phyloP scores from a whole-genome alignment of 1,140 invertebrate genomes.

The Coboldia fuscipes region DNA sequence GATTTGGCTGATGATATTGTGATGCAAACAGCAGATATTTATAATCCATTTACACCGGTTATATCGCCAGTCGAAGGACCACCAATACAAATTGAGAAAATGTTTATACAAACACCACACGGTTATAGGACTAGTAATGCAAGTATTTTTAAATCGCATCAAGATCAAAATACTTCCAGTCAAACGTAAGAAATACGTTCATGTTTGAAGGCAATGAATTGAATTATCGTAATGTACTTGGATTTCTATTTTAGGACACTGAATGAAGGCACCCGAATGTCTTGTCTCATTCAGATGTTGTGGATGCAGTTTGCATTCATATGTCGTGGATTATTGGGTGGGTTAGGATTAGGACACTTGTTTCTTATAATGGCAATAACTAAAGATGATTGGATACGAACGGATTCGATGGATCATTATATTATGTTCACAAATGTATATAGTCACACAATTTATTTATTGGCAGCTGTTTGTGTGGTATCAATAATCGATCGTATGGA shows the following conservation, averaged over 20 bases:
- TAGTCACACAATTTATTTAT: constrained; percentile 19
- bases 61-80: constrained; percentile 21
- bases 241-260: neutral
- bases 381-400: constrained; percentile 18
- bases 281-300: constrained; percentile 20
- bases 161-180: no score
- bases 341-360: constrained; percentile 19
- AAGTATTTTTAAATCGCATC: no score
- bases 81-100: constrained; percentile 20
- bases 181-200: no score
- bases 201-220: neutral
- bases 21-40: constrained; percentile 18
- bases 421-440: constrained; percentile 18
- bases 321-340: constrained; percentile 20
- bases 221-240: no score
- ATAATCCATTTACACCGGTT: constrained; percentile 22
- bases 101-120: constrained; percentile 22
- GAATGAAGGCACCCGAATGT: constrained; percentile 9
- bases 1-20: constrained; percentile 20
- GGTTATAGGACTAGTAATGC: constrained; percentile 21
- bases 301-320: constrained; percentile 21
- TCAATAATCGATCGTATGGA: constrained; percentile 22
- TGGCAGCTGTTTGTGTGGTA: constrained; percentile 19
- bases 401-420: constrained; percentile 17
- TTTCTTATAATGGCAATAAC: constrained; percentile 18